phyloP scores from a whole-genome alignment of 2,797 vertebrate genomes.

The Micromesistius poutassou region DNA sequence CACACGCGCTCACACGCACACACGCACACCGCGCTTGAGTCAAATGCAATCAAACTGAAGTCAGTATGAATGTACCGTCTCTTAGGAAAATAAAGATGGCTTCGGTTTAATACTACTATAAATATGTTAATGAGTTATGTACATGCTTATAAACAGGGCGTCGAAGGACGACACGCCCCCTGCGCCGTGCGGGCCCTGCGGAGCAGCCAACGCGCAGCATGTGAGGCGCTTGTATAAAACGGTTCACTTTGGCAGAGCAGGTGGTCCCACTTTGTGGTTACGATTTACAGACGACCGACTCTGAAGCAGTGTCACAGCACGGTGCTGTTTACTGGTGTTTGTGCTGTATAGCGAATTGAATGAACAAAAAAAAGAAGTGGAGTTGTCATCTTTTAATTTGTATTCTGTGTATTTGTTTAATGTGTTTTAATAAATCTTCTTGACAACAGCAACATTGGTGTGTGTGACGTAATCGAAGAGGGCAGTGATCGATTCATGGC shows the following conservation, averaged over 20 bases:
- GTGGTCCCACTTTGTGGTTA: conserved; percentile 46
- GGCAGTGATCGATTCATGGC: no score
- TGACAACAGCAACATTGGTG: conserved; percentile 64
- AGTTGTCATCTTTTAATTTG: conserved; percentile 82
- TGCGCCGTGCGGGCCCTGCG: conserved; percentile 62
- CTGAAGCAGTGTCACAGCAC: conserved; percentile 44
- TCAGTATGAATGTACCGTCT: conserved; percentile 77
- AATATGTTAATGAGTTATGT: conserved; percentile 77
- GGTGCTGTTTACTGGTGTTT: conserved; percentile 67
- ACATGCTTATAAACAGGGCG: conserved; percentile 76
- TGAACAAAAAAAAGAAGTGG: conserved; percentile 59
- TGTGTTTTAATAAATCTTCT: conserved; percentile 98
- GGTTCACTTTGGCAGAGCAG: conserved; percentile 54
- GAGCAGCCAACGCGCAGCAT: conserved; percentile 73
- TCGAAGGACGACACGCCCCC: conserved; percentile 77
- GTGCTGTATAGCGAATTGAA: conserved; percentile 71
- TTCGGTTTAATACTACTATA: conserved; percentile 79
- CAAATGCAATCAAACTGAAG: conserved; percentile 86
- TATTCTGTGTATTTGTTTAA: conserved; percentile 91
- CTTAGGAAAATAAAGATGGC: conserved; percentile 65
- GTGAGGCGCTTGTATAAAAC: conserved; percentile 54
- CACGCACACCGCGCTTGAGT: conserved; percentile 41
- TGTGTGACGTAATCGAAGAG: background rate
- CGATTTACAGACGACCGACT: conserved; percentile 62
- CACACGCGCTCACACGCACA: background rate